Evolutionary conservation across 2,888 invertebrate genomes (phyloP), one percentile per base, ranked within the genome.

Genomic region (Acheta domesticus): DNA sequence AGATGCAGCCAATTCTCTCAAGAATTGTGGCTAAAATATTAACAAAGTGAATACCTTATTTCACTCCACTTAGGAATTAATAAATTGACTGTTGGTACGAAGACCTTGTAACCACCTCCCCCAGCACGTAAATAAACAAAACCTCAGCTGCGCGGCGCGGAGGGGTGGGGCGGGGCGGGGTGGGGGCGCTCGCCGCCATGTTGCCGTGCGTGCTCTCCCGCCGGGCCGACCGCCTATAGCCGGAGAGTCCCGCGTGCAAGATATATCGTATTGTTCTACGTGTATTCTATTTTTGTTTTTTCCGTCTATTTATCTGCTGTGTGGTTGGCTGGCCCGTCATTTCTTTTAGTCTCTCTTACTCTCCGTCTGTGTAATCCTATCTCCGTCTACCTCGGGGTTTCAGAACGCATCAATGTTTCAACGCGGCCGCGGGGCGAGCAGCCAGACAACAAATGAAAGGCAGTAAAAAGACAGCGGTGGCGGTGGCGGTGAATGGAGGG

Each of bases 251-350:
- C 48, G 76, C 36, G 48, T 76, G 36, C 48, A 76, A 77, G 77
- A 79, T 78, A 78, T 79, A 80, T 75, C 49, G 80, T 79, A 79
- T 79, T 79, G 79, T 79, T 79, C 79, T 75, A 76, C 49, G 75
- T 76, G 23, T 79, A 78, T 80, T 75, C 79, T 79, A 80, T 81
- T 81, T 79, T 80, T 80, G 79, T 80, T 81, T 62, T 62, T 62
- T 49, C 77, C 79, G 50, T 79, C 78, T 81, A 81, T 81, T 81
- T 79, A 78, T 80, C 79, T 80, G 79, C 77, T 48, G 78, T 79
- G 81, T 78, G 81, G 81, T 81, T 81, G 81, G 81, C 74, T 80
- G 81, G 49, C 74, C 79, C 80, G 81, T 80, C 81, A 81, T 81
- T 80, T 80, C 80, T 81, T 81, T 81, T 81, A 78, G 78, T 79